Conservation (phyloP, 2,888 invertebrate species). For the Oxycera nigricornis region DNA sequence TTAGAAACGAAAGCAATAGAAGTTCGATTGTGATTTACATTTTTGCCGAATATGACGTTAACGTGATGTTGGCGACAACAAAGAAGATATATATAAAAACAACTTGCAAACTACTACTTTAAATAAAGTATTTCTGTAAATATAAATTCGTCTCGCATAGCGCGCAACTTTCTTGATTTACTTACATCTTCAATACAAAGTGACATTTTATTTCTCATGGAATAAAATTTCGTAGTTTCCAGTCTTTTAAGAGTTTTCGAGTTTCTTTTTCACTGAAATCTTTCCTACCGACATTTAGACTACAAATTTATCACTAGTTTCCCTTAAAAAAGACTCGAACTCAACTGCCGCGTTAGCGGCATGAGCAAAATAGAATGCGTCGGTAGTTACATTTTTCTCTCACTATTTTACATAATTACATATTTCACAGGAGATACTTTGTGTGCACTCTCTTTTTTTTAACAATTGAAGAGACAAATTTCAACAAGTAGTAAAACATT, state of each 20-base stretch:
- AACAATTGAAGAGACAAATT: constrained; percentile 20
- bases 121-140: neutral
- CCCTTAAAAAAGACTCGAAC: constrained; percentile 1
- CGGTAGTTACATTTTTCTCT: constrained; percentile 10
- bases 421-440: constrained; percentile 17
- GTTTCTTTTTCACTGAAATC: constrained; percentile 6
- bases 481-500: constrained; percentile 23
- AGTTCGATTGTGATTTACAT: neutral
- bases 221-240: constrained; percentile 30
- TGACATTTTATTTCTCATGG: constrained; percentile 28
- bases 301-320: constrained; percentile 19
- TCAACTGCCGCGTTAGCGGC: neutral
- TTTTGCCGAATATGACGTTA: constrained; percentile 16
- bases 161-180: constrained; percentile 6
- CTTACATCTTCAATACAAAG: constrained; percentile 4
- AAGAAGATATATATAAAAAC: constrained; percentile 4
- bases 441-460: neutral
- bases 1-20: constrained; percentile 13
- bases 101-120: constrained; percentile 8
- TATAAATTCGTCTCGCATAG: constrained; percentile 6
- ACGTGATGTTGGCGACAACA: constrained; percentile 33
- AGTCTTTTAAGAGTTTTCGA: constrained; percentile 33
- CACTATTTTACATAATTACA: constrained; percentile 37
- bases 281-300: constrained; percentile 26
- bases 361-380: constrained; percentile 1